phyloP scores from a whole-genome alignment of 2,888 invertebrate genomes.

The Phengaris alcon region DNA sequence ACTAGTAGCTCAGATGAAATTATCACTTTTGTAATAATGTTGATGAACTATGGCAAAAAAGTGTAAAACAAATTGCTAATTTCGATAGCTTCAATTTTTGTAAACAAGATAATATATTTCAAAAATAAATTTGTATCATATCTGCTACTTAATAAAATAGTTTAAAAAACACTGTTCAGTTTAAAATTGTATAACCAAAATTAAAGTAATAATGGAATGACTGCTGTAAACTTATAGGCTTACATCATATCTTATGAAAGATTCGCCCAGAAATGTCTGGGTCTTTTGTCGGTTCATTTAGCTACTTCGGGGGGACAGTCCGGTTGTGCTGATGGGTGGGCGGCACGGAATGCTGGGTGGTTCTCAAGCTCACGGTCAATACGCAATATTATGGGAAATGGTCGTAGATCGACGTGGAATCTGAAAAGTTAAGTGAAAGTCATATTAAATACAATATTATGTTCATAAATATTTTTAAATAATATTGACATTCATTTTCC shows the following conservation, averaged over 20 bases:
- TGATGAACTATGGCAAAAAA: no score
- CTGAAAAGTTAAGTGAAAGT: conserved; percentile 62
- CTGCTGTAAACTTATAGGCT: conserved; percentile 25
- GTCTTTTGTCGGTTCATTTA: conserved; percentile 70
- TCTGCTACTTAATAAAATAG: no score
- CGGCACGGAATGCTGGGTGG: conserved; percentile 93
- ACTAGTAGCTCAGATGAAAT: no score
- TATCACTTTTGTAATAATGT: no score
- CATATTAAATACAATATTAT: no score
- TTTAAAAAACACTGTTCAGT: neutral
- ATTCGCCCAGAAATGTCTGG: conserved; percentile 27
- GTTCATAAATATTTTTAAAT: no score
- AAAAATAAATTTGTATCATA: no score
- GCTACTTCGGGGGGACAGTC: conserved; percentile 95
- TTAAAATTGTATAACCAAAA: neutral
- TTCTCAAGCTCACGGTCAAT: conserved; percentile 92
- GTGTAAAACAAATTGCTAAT: no score
- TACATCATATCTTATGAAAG: conserved; percentile 30
- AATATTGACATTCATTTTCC: no score
- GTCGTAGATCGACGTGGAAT: conserved; percentile 94
- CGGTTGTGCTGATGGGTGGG: conserved; percentile 94
- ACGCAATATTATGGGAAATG: conserved; percentile 92
- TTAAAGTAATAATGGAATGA: neutral
- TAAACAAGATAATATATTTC: no score
- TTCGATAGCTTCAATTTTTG: no score